Base-by-base conservation (phyloP, 2,888 invertebrate species). In the Epinotia brunnichana region DNA sequence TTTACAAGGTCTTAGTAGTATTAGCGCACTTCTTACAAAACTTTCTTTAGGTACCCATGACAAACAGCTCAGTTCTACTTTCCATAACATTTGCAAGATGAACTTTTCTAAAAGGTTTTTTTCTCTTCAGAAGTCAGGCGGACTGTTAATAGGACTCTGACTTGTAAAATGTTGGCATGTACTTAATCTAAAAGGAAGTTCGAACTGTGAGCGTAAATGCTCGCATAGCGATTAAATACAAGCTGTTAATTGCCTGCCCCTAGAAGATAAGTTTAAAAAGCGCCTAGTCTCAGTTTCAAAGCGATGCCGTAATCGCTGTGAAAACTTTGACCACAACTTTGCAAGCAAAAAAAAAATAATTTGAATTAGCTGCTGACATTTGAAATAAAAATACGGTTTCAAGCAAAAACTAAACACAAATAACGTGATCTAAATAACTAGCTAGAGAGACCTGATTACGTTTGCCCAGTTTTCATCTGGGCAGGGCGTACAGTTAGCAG, bases 211-310 rank as follows among this genome's bases (percentile, higher is more conserved):
- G 44, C 57, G 9, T 1, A 24, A 29, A 10, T 15, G 4, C 35
- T 39, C 39, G 59, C 59, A 59, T 39, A 59, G 17, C 10, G 17
- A 59, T 35, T 59, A 59, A 59, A 39, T 59, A 21, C 19, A 61
- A 61, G 44, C 44, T 61, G 44, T 61, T 44, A 61, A 61, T 61
- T 48, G 44, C 24, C n/a, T 61, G 44, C 24, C n/a, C 10, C 1
- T 11, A 48, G 11, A 44, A 48, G 21, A 21, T n/a, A 62, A 62
- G 62, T 48, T 62, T 24, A 13, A 62, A 62, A 29, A 62, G 62
- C 24, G 48, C n/a, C n/a, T 48, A 44, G 4, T n/a, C 2, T 62
- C 24, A 24, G 29, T 48, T 44, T n/a, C n/a, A 48, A 44, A 24
- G n/a, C 10, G 48, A 24, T n/a, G 15, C 48, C 48, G 48, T 62